phyloP scores from a whole-genome alignment of 2,797 vertebrate genomes.

The Adelosebastes latens region DNA sequence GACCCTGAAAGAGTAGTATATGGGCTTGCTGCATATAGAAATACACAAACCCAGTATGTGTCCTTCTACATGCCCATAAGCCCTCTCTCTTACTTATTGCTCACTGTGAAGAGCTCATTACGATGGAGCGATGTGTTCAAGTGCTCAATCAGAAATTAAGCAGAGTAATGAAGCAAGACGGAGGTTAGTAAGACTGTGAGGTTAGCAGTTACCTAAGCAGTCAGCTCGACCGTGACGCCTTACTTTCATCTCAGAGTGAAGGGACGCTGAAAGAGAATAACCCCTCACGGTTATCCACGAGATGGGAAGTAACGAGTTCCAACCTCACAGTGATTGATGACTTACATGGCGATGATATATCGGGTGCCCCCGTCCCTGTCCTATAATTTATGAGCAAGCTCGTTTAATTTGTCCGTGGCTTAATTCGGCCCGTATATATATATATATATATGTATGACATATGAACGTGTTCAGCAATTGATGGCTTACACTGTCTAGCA shows the following conservation, averaged over 20 bases:
- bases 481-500: slow-evolving; percentile 58
- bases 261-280: slow-evolving; percentile 47
- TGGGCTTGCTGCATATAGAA: neutral
- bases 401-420: slow-evolving; percentile 79
- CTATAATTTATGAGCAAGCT: slow-evolving; percentile 80
- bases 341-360: slow-evolving; percentile 73
- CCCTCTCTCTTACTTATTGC: slow-evolving; percentile 2
- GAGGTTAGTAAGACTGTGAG: slow-evolving; percentile 28
- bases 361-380: slow-evolving; percentile 37
- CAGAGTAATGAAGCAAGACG: slow-evolving; percentile 40
- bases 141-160: slow-evolving; percentile 41
- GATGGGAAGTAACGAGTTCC: slow-evolving; percentile 52
- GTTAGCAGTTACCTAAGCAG: slow-evolving; percentile 33
- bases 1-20: slow-evolving; percentile 8
- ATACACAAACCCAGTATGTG: neutral
- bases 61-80: neutral
- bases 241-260: slow-evolving; percentile 30
- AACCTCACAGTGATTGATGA: slow-evolving; percentile 77
- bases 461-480: slow-evolving; percentile 64
- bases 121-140: slow-evolving; percentile 22
- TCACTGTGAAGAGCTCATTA: slow-evolving; percentile 6
- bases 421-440: slow-evolving; percentile 70
- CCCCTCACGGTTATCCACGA: slow-evolving; percentile 41
- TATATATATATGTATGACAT: slow-evolving; percentile 62
- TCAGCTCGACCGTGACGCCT: slow-evolving; percentile 38